These are phyloP conservation scores for Chelon labrosus DNA, from an alignment of 2,797 vertebrate species.

Conservation along the genomic window DNA sequence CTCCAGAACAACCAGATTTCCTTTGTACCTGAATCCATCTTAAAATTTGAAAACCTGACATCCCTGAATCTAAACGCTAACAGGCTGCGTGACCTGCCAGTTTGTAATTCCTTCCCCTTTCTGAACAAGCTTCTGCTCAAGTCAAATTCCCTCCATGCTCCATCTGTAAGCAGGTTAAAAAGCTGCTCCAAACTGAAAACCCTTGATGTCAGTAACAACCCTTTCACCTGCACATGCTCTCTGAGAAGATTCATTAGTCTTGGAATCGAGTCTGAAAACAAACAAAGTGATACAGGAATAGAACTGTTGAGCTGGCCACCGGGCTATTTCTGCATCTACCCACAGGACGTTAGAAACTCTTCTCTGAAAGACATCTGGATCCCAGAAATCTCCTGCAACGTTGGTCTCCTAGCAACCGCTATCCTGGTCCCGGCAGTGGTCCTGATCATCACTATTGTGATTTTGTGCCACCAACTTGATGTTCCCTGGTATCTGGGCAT, in stretches of 20 bases:
- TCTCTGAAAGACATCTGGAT: conserved; percentile 81
- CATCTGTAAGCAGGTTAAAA: conserved; percentile 76
- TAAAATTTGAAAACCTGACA: conserved; percentile 74
- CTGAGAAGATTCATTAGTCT: conserved; percentile 71
- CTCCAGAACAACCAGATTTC: conserved; percentile 87
- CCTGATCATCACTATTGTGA: conserved; percentile 57
- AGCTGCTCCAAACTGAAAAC: conserved; percentile 82
- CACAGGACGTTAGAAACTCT: conserved; percentile 74
- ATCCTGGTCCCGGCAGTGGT: conserved; percentile 79
- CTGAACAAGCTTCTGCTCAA: conserved; percentile 82
- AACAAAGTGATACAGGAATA: conserved; percentile 16
- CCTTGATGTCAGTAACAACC: conserved; percentile 84
- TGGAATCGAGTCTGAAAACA: conserved; percentile 34
- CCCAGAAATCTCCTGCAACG: conserved; percentile 84
- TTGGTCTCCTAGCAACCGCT: conserved; percentile 77
- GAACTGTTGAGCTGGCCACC: conserved; percentile 86
- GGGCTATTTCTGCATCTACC: conserved; percentile 86
- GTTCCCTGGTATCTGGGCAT: conserved; percentile 90
- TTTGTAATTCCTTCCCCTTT: conserved; percentile 75
- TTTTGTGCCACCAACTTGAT: conserved; percentile 85
- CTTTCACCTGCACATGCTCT: conserved; percentile 79
- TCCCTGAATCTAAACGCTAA: conserved; percentile 89
- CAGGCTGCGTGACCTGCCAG: conserved; percentile 85
- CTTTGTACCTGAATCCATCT: conserved; percentile 72
- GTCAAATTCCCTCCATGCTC: conserved; percentile 85